Percentiles rank a stretch among this genome's conserved stretches.
Conservation (phyloP, 2,888 invertebrate genomes). For the Aspidiotus destructor region DNA sequence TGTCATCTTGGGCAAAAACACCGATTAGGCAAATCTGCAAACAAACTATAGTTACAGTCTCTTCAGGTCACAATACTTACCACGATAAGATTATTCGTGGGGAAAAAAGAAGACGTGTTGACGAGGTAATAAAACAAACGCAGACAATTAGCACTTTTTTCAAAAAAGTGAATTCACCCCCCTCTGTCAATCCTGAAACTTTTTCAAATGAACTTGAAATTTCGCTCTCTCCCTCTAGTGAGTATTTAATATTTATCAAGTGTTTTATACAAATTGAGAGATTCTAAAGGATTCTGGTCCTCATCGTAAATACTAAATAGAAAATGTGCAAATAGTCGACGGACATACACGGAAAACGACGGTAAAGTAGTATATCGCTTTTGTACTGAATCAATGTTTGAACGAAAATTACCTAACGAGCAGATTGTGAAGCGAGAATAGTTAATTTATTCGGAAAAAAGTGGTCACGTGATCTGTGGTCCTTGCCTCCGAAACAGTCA, state of each 20-base stretch:
- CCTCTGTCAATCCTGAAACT: background rate
- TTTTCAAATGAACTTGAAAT: background rate
- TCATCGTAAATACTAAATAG: slow-evolving; percentile 3
- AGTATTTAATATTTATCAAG: background rate
- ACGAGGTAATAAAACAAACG: background rate
- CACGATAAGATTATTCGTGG: background rate
- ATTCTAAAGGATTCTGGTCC: background rate
- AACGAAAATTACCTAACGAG: slow-evolving; percentile 14
- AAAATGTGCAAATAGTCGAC: slow-evolving; percentile 10
- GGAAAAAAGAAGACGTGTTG: background rate
- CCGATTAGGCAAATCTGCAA: too few relatives aligned
- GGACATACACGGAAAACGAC: slow-evolving; percentile 1
- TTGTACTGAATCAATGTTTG: slow-evolving; percentile 14
- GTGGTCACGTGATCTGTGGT: slow-evolving; percentile 23
- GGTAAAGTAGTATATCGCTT: slow-evolving; percentile 11
- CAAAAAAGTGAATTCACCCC: background rate
- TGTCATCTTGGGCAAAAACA: too few relatives aligned
- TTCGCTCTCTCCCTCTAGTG: background rate
- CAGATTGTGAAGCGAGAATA: slow-evolving; percentile 20
- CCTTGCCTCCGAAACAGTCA: slow-evolving; percentile 22
- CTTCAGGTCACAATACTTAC: background rate
- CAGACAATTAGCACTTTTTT: background rate
- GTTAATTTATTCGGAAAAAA: slow-evolving; percentile 32
- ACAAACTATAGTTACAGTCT: too few relatives aligned
- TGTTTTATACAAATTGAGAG: background rate